These are phyloP conservation scores for Bambusicola thoracicus DNA, from an alignment of 2,113 vertebrate species.

Conservation along the genomic window DNA sequence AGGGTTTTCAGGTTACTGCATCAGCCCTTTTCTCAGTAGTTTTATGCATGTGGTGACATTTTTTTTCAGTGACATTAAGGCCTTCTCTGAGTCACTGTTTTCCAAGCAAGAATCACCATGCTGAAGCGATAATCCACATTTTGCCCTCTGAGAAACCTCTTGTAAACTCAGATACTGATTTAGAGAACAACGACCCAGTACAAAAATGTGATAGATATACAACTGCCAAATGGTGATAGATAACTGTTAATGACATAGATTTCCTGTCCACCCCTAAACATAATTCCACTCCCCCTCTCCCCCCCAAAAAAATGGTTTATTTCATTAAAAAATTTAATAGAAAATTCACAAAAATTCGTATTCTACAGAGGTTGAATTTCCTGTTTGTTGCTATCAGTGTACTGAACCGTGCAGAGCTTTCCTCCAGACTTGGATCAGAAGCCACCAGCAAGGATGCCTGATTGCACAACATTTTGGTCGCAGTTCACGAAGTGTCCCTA, in stretches of 20 bases:
- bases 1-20: not conserved
- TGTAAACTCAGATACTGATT: not conserved
- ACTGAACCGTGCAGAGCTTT: not conserved
- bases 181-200: not conserved
- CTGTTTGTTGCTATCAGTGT: conserved; percentile 9
- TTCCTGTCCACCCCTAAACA: not conserved
- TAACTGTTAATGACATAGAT: conserved; percentile 21
- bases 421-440: not conserved
- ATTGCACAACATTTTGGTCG: not conserved
- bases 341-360: not conserved
- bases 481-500: not conserved
- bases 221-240: not conserved
- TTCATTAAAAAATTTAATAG: not conserved
- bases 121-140: not conserved
- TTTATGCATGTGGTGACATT: accelerated
- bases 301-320: not conserved
- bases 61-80: not conserved
- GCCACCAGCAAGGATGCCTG: not conserved
- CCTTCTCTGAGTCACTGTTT: not conserved
- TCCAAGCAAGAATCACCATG: not conserved
- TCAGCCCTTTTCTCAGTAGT: not conserved
- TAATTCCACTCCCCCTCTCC: not conserved
- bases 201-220: not conserved
- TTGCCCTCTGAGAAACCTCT: not conserved
- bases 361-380: not conserved